Evolutionary conservation across 2,888 invertebrate genomes (phyloP), one percentile per base, ranked within the genome.

Genomic region (Cosmia trapezina): DNA sequence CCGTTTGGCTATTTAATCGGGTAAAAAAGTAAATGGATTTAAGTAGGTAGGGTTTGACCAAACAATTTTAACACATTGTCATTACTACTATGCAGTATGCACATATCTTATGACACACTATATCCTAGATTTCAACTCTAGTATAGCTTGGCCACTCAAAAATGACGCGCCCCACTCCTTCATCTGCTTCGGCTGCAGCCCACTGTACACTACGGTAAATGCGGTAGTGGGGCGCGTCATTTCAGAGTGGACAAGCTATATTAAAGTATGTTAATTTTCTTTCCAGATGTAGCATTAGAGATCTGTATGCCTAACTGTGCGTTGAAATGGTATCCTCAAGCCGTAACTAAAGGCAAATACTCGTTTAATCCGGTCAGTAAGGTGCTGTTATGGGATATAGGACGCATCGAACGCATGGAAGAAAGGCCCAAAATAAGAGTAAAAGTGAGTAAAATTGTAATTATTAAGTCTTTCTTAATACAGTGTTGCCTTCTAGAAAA

Each of bases 361-460:
- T 98, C 99, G 0, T 99, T 99, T 93, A 99, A 99, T 95, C 99
- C 99, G 0, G 99, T 99, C n/a, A 98, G 98, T 75, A 99, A 99
- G 93, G 97, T 99, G 64, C 96, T 99, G 74, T 96, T 98, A 67
- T 99, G 99, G 99, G 99, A 99, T 88, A 98, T 99, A 70, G 99
- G 99, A n/a, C 97, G 98, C 87, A 98, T 99, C 86, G 99, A 99
- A 94, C 96, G 2, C 33, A 33, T 98, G 2, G 97, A 98, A 0
- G 99, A 99, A 93, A 96, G 99, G 88, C 99, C 99, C 4, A 99
- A 98, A 91, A 97, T 99, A 73, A 97, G 98, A 89, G 99, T 99
- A 96, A 97, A 98, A 86, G 99, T 99, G 95, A 97, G 97, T 96
- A 82, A 54, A 71, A 51, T 5, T 33, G 37, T 45, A 14, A 41